Conservation (phyloP, 2,888 invertebrate species). For the Gastracanthus pulcherrimus region DNA sequence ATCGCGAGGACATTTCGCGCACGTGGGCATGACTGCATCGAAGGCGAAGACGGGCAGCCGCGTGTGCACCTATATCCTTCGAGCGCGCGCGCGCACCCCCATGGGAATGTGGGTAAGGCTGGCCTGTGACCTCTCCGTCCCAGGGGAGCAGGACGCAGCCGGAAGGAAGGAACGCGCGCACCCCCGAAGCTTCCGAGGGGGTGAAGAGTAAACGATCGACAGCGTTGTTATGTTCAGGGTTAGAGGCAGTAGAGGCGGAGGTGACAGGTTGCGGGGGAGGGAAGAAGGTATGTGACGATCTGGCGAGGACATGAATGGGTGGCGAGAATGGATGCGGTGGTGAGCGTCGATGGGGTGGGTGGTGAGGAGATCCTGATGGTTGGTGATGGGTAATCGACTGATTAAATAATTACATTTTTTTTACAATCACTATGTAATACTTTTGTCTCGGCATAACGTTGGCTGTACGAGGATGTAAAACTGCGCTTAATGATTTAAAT, state of each 20-base stretch:
- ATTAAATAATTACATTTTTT: too few species aligned
- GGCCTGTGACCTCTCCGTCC: constrained; percentile 76
- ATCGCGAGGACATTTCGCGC: neutral
- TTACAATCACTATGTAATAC: too few species aligned
- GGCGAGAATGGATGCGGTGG: too few species aligned
- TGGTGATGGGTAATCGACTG: too few species aligned
- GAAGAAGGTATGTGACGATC: too few species aligned
- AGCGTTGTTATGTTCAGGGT: neutral
- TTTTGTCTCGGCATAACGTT: too few species aligned
- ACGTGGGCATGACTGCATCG: neutral
- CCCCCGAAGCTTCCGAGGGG: neutral
- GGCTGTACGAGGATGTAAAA: too few species aligned
- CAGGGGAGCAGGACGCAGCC: constrained; percentile 71
- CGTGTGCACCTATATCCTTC: neutral
- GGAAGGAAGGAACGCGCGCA: constrained; percentile 29
- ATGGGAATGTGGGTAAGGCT: constrained; percentile 76
- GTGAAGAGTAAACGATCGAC: neutral
- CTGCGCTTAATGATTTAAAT: too few species aligned
- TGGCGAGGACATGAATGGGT: too few species aligned
- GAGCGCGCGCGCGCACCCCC: constrained; percentile 65
- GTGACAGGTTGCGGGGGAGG: too few species aligned
- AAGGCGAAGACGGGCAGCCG: neutral
- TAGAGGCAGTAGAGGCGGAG: neutral
- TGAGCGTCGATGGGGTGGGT: neutral
- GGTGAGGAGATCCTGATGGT: too few species aligned